Evolutionary conservation across 2,113 vertebrate genomes (phyloP), one percentile per base, ranked within the genome.

Genomic region (Phoenicopterus ruber): DNA sequence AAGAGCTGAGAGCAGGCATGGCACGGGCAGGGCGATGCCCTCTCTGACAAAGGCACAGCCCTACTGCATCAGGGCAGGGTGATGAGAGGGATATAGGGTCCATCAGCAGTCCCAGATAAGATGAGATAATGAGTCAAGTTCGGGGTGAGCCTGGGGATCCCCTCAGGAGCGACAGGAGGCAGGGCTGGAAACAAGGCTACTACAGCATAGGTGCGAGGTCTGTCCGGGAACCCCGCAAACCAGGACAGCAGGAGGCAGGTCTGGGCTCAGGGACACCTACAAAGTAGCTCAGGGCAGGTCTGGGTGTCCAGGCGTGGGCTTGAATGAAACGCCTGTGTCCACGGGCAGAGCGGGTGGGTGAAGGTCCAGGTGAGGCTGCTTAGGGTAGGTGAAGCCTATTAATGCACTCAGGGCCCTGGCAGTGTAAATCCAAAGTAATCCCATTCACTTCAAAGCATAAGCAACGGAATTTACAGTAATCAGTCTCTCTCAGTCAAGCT

Each of bases 371-470:
- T 88, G 67, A 83, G 54, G 20, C 47, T 93, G 36, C 25, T 86
- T 76, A 40, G 15, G 11, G 9, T 69, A 52, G 57, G 19, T 82
- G 80, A 92, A 85, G 32, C 38, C 57, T 86, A 11, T 61, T 88
- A 81, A 69, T 50, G 19, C 20, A 38, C 46, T 58, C 63, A 1
- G 0, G 31, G 22, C 21, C 46, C 44, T 76, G 34, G 29, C 15
- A 55, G n/a, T 46, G 19, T 70, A 94, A 83, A 94, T 83, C 42
- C 79, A 47, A 54, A 96, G 55, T 94, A 95, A 93, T 70, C 63
- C 46, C 34, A 59, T 95, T 86, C 65, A 61, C 42, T 94, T 94
- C 52, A 63, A 71, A 86, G 54, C 18, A n/a, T 69, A 55, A 81
- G 52, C 69, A 96, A 55, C 61, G 40, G 61, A 71, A 91, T 95